Evolutionary conservation across 64 coral and sea anemone genomes (phyloP).

Genomic region (Trachythela sp.): DNA sequence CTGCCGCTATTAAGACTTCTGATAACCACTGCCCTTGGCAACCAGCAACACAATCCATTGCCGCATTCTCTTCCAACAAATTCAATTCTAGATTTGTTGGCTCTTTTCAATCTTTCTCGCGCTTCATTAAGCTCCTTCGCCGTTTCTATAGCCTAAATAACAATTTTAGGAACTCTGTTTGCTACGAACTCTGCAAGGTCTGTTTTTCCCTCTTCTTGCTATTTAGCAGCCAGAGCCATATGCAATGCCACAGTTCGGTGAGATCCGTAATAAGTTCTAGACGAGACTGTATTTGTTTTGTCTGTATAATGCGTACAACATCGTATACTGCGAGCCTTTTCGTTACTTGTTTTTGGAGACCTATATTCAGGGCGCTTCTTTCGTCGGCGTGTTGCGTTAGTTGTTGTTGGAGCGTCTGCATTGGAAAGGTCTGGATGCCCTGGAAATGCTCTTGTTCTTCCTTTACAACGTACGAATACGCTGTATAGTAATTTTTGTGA

Average conservation of each 20-base stretch:
- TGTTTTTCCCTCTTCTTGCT: conserved; percentile 19
- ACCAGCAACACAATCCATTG: neutral
- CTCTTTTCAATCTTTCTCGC: neutral
- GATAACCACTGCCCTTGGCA: conserved; percentile 6
- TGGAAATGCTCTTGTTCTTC: conserved; percentile 29
- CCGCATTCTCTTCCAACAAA: neutral
- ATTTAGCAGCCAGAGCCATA: neutral
- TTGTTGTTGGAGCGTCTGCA: neutral
- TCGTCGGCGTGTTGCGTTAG: neutral
- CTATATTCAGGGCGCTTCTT: no score
- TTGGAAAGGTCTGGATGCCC: conserved; percentile 45
- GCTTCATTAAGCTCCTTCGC: conserved; percentile 27
- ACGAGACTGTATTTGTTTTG: neutral
- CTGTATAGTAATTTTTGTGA: conserved; percentile 44
- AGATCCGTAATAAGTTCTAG: no score
- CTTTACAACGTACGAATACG: conserved; percentile 39
- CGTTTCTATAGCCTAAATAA: conserved; percentile 24
- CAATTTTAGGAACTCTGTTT: conserved; percentile 38
- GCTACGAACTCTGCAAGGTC: conserved; percentile 57
- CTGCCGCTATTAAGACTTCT: neutral
- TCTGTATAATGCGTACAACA: neutral
- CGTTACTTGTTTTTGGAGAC: no score
- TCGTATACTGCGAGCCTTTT: neutral
- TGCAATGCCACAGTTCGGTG: no score
- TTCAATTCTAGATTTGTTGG: neutral